Evolutionary conservation across 2,888 invertebrate genomes (phyloP), one percentile per base, ranked within the genome.

Genomic region (Lasioglossum oenotherae): DNA sequence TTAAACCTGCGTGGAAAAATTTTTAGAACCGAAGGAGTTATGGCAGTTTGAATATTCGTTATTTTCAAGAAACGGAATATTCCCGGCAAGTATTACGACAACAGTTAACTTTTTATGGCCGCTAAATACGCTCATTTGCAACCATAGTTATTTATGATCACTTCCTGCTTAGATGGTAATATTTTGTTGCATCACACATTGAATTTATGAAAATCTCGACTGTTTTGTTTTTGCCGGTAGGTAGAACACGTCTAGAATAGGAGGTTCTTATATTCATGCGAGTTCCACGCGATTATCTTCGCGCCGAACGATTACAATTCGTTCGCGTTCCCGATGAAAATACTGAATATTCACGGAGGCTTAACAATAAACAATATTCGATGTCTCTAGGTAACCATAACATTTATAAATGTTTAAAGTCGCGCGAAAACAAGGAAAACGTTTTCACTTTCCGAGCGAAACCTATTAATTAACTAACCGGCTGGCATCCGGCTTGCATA

Each of bases 391-490:
- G 60, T 6, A 64, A 16, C 14, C 27, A 14, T 60, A 16, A 19
- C 31, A 31, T 64, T 64, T 16, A 19, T 6, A 46, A 46, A 16
- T n/a, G 46, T 46, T 46, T 16, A 5, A 64, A 31, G 19, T 64
- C n/a, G n/a, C 38, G n/a, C 12, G 71, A 4, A 6, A 71, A 71
- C n/a, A 16, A 71, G 12, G n/a, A 74, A 53, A 8, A 38, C 46
- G 38, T 81, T 81, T 84, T 69, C 75, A 84, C 72, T 87, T 84
- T 53, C 77, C 46, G 74, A 69, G 74, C 75, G 79, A 64, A 80
- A 74, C 72, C 72, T 71, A 67, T 73, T 72, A 81, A 89, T 89
- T 81, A 74, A 89, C 82, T 78, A 74, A 81, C 60, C n/a, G 71
- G 35, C 53, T 60, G 77, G 71, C 53, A 57, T 82, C 75, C 60